phyloP scores from a whole-genome alignment of 2,888 invertebrate species.

The Xestia c-nigrum region DNA sequence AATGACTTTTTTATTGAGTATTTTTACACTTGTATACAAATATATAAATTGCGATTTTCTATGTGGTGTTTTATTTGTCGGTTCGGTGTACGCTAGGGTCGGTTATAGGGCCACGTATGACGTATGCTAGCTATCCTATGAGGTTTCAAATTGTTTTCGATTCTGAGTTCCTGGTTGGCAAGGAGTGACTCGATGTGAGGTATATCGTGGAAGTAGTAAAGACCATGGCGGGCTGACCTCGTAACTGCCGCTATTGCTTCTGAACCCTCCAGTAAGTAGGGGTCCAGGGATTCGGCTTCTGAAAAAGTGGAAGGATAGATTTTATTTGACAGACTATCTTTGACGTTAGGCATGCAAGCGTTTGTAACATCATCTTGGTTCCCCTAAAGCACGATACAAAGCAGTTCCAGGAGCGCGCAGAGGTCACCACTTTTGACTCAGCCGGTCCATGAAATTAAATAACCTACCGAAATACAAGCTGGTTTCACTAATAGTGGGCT shows the following conservation, averaged over 20 bases:
- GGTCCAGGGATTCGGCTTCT: constrained; percentile 84
- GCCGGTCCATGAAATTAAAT: neutral
- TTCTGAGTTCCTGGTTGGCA: constrained; percentile 91
- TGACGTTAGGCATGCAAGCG: neutral
- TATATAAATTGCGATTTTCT: constrained; percentile 67
- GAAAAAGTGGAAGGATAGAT: constrained; percentile 41
- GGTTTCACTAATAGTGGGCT: no score
- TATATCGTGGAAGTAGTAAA: constrained; percentile 92
- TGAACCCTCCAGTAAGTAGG: constrained; percentile 90
- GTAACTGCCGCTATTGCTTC: constrained; percentile 90
- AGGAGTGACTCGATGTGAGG: constrained; percentile 92
- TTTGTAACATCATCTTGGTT: neutral
- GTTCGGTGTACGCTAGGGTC: constrained; percentile 76
- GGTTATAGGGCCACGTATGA: constrained; percentile 90
- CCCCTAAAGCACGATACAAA: neutral
- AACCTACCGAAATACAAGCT: neutral
- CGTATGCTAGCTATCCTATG: constrained; percentile 92
- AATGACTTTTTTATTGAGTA: constrained; percentile 70
- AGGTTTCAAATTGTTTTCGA: constrained; percentile 90
- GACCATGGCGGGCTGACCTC: constrained; percentile 89
- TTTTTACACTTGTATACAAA: constrained; percentile 70
- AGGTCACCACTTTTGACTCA: neutral
- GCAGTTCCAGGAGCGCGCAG: neutral
- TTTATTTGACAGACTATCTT: neutral
- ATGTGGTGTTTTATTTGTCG: constrained; percentile 65